Conservation (phyloP, 2,113 vertebrate species). For the Pelusios castaneus region DNA sequence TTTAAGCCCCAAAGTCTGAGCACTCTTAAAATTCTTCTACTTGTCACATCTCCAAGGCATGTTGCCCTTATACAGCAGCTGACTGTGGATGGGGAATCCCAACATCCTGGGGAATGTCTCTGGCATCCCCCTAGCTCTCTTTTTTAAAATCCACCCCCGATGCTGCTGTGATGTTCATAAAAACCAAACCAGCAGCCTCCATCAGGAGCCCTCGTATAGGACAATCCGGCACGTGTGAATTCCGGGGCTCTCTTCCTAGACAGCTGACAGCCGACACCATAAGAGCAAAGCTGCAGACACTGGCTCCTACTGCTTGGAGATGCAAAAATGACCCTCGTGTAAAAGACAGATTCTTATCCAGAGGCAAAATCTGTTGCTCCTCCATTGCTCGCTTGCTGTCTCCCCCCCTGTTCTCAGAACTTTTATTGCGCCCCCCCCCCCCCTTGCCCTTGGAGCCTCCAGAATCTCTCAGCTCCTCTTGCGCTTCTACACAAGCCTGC, state of each 20-base stretch:
- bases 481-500: background rate
- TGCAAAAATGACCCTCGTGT: background rate
- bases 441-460: background rate
- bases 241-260: background rate
- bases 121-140: background rate
- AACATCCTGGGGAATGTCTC: background rate
- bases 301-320: background rate
- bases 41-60: background rate
- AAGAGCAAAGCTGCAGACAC: background rate
- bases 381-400: background rate
- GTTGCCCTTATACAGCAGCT: background rate
- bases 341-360: background rate
- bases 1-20: background rate
- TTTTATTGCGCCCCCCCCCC: no score
- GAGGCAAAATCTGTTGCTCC: background rate
- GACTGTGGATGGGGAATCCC: rapidly evolving
- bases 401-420: background rate
- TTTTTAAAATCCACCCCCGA: rapidly evolving
- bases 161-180: background rate
- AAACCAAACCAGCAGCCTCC: rapidly evolving
- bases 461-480: background rate
- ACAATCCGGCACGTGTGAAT: background rate
- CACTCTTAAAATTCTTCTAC: rapidly evolving
- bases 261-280: background rate
- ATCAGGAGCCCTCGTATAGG: background rate